Evolutionary conservation across 2,797 vertebrate species (phyloP).

Genomic region (Cossypha dichroa): DNA sequence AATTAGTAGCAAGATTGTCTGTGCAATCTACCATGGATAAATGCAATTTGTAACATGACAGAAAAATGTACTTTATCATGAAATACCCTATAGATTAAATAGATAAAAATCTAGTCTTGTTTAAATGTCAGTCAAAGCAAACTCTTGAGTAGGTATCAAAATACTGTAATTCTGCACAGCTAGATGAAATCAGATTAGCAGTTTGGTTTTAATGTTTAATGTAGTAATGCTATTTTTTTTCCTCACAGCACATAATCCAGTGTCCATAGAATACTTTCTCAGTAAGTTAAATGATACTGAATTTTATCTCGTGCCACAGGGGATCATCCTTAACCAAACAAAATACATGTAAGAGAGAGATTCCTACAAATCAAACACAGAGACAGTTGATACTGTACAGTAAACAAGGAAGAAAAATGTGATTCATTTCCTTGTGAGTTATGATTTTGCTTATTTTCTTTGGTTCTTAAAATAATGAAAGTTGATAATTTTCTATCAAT

Average conservation of each 20-base stretch:
- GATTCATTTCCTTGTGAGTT: background rate
- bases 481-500: constrained; percentile 27
- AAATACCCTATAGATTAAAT: background rate
- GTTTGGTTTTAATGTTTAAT: constrained; percentile 15
- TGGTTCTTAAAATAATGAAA: background rate
- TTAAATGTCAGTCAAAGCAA: constrained; percentile 4
- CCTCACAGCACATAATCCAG: background rate
- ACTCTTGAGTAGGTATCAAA: background rate
- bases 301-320: background rate
- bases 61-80: background rate
- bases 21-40: background rate
- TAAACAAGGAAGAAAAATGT: background rate
- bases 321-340: background rate
- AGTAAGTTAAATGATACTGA: background rate
- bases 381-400: background rate
- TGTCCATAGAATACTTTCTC: constrained; percentile 7
- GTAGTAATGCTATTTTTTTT: background rate
- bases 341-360: background rate
- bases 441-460: background rate
- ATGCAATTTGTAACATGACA: background rate
- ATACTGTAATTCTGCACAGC: background rate
- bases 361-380: background rate
- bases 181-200: background rate
- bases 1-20: background rate
- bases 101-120: background rate